Evolutionary conservation across 1,140 invertebrate species (phyloP), one percentile per base, ranked within the genome.

Genomic region (Pygmarrhopalites habei): DNA sequence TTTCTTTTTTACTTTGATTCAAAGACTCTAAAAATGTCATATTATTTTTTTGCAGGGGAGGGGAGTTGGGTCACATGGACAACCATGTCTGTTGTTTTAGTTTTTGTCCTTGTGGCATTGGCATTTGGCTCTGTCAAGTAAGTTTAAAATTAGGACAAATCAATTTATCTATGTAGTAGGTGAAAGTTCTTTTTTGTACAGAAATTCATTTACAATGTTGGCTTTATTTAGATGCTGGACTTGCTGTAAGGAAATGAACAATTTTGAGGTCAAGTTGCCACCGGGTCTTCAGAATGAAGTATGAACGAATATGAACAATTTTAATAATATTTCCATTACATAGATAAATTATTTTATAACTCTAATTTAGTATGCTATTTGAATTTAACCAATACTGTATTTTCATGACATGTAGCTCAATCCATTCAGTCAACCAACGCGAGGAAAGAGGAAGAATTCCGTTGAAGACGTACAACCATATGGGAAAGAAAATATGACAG

Each of bases 251-350:
- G 74, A 74, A 3, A 82, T 82, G 79, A 74, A 74, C 65, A 76
- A 81, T 65, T 77, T 82, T 0, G 76, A 79, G 67, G 77, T 82
- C 0, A 81, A 80, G 72, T 67, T 83, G 41, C 82, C 82, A 39
- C 77, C 80, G 15, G 81, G 81, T 56, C 65, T 84, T 14, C 76
- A 77, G 14, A 44, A 57, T 51, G 57, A 55, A 39, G 56, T 53
- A 25, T 14, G 26, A 17, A 14, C 21, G 2, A 41, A 30, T 7
- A 62, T 55, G 49, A n/a, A 39, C 56, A 17, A 15, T 10, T 23
- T 39, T 26, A 17, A 30, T 53, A 17, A 53, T 53, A 4, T 15
- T 53, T 29, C n/a, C n/a, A n/a, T n/a, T n/a, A n/a, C n/a, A n/a
- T n/a, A n/a, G n/a, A n/a, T n/a, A n/a, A n/a, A n/a, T n/a, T n/a